phyloP scores from a whole-genome alignment of 2,888 invertebrate genomes.

The Deilephila elpenor region DNA sequence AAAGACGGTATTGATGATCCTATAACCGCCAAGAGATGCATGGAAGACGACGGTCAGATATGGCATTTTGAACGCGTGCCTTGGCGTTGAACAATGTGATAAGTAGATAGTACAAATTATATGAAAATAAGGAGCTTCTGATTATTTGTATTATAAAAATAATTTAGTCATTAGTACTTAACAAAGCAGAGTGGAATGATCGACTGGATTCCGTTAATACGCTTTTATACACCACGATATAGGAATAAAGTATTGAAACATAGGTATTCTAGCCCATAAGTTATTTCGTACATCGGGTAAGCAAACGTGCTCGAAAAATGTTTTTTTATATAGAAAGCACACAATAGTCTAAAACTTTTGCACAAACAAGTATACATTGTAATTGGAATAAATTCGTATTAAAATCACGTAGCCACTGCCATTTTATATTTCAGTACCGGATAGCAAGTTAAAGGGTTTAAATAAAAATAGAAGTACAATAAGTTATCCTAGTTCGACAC shows the following conservation, averaged over 20 bases:
- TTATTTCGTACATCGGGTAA: not conserved
- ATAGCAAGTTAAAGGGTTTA: not conserved
- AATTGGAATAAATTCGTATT: no score
- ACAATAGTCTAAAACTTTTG: not conserved
- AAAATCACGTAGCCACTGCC: not conserved
- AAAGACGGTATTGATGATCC: constrained; percentile 65
- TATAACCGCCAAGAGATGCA: constrained; percentile 85
- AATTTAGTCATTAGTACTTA: constrained; percentile 24
- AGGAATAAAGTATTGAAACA: not conserved
- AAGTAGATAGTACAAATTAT: constrained; percentile 42
- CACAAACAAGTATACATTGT: not conserved
- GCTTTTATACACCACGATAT: constrained; percentile 21
- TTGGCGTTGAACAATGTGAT: constrained; percentile 80
- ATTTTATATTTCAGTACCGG: not conserved
- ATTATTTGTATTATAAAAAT: constrained; percentile 15
- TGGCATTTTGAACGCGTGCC: constrained; percentile 88
- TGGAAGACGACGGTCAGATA: constrained; percentile 84
- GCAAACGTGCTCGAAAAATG: no score
- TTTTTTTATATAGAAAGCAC: not conserved
- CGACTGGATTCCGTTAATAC: not conserved
- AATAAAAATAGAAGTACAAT: constrained; percentile 12
- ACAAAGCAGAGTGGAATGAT: not conserved
- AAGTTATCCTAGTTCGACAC: constrained; percentile 22
- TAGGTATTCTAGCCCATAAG: not conserved
- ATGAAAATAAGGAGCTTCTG: constrained; percentile 12